Evolutionary conservation across 2,797 vertebrate genomes (phyloP).

Genomic region (Rhabdophis nuchalis): DNA sequence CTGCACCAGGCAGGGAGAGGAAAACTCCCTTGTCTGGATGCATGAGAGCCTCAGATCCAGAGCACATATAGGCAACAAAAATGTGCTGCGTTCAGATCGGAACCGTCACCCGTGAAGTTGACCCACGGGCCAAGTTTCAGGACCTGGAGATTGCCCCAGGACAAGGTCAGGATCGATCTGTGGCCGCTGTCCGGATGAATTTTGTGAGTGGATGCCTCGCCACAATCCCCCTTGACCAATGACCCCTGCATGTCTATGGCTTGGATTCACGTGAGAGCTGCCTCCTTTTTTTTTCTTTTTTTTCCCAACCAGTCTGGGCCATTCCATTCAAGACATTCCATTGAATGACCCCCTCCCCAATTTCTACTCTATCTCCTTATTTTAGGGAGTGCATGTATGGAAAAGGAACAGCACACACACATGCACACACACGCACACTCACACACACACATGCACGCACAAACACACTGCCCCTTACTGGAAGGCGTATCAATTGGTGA

Average conservation of each 20-base stretch:
- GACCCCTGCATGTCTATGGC: constrained; percentile 74
- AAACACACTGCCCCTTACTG: neutral
- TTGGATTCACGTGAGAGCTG: constrained; percentile 53
- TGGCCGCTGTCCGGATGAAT: constrained; percentile 82
- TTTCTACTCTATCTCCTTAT: constrained; percentile 59
- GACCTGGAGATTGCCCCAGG: constrained; percentile 14
- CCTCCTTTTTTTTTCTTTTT: constrained; percentile 10
- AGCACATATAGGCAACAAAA: neutral
- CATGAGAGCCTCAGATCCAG: neutral
- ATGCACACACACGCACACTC: constrained; percentile 30
- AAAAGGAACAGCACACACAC: constrained; percentile 67
- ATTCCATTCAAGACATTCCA: constrained; percentile 68
- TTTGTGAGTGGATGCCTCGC: constrained; percentile 83
- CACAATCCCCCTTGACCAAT: constrained; percentile 77
- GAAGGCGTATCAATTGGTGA: constrained; percentile 12
- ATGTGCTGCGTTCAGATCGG: constrained; percentile 48
- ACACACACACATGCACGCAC: neutral
- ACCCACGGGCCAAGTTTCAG: constrained; percentile 43
- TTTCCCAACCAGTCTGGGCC: constrained; percentile 42
- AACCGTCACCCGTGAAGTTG: constrained; percentile 63
- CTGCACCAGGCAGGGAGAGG: neutral
- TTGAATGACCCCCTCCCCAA: constrained; percentile 2
- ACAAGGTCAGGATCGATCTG: constrained; percentile 81
- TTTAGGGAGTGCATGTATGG: constrained; percentile 50
- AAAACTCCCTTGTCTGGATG: neutral